A percentile compares a stretch with the other conserved stretches of the same genome.
These are phyloP conservation scores for Centruroides sculpturatus DNA, from an alignment of 1,140 invertebrate genomes.

Conservation along the genomic window DNA sequence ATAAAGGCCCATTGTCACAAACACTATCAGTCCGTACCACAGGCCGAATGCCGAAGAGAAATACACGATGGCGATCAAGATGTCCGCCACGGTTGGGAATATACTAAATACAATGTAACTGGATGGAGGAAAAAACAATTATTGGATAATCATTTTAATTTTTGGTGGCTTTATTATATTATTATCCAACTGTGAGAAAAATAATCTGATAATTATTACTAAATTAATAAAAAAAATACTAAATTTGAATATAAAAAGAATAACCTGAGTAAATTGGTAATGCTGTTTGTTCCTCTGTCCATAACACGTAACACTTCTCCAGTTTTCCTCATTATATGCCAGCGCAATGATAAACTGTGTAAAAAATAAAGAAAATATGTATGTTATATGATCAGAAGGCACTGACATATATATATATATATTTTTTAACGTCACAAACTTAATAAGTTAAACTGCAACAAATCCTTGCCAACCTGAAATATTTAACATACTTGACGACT, in stretches of 20 bases:
- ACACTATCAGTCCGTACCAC: slow-evolving; percentile 89
- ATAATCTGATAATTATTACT: no score
- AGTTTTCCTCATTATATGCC: slow-evolving; percentile 86
- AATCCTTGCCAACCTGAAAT: background rate
- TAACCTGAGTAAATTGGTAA: slow-evolving; percentile 76
- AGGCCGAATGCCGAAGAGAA: slow-evolving; percentile 75
- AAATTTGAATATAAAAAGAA: no score
- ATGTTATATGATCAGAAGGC: background rate
- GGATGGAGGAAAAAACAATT: slow-evolving; percentile 36
- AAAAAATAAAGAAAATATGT: background rate
- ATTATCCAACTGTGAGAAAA: no score
- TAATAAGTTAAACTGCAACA: slow-evolving; percentile 5
- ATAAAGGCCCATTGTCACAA: slow-evolving; percentile 80
- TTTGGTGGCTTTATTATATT: no score
- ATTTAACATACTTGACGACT: background rate
- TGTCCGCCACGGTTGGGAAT: slow-evolving; percentile 79
- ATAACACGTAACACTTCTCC: slow-evolving; percentile 88
- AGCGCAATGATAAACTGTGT: slow-evolving; percentile 36
- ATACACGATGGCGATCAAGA: slow-evolving; percentile 79
- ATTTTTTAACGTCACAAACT: no score
- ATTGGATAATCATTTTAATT: background rate
- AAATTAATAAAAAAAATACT: no score
- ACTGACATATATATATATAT: background rate
- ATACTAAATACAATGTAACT: slow-evolving; percentile 48
- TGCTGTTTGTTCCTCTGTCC: slow-evolving; percentile 88